Percentiles rank a stretch among this genome's conserved stretches.
These are phyloP conservation scores for Homarus gammarus DNA, from an alignment of 2,888 invertebrate species.

Conservation along the genomic window DNA sequence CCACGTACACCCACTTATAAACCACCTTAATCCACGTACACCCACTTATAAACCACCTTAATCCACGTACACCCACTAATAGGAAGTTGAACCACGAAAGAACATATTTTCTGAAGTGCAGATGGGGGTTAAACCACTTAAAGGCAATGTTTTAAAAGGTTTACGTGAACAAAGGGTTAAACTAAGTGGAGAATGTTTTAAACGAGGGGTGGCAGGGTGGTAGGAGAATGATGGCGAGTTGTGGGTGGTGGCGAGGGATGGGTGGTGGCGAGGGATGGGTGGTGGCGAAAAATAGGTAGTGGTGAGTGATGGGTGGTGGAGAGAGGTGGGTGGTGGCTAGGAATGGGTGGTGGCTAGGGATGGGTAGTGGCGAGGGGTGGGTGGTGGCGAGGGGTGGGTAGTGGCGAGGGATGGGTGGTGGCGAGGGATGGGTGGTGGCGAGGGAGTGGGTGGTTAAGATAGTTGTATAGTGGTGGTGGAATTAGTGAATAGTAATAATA, in stretches of 20 bases:
- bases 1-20: background rate
- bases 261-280: constrained; percentile 20
- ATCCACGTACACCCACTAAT: too few relatives aligned
- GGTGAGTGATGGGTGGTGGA: too few relatives aligned
- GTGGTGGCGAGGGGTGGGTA: background rate
- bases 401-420: background rate
- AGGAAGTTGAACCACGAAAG: background rate
- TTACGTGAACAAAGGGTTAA: background rate
- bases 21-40: background rate
- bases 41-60: background rate
- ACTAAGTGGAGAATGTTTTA: background rate
- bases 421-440: too few relatives aligned
- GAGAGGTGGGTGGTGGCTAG: background rate
- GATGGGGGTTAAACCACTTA: background rate
- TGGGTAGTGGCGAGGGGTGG: background rate
- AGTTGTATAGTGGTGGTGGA: too few relatives aligned
- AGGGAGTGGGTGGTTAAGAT: too few relatives aligned
- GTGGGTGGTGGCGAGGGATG: constrained; percentile 16
- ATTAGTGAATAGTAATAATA: too few relatives aligned
- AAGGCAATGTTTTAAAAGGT: background rate
- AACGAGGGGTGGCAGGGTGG: background rate
- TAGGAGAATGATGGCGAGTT: background rate
- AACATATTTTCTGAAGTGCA: background rate
- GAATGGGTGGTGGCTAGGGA: background rate
- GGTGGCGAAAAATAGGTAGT: background rate